These are phyloP conservation scores for Tapirus terrestris DNA, from an alignment of 2,113 vertebrate genomes.

Conservation along the genomic window DNA sequence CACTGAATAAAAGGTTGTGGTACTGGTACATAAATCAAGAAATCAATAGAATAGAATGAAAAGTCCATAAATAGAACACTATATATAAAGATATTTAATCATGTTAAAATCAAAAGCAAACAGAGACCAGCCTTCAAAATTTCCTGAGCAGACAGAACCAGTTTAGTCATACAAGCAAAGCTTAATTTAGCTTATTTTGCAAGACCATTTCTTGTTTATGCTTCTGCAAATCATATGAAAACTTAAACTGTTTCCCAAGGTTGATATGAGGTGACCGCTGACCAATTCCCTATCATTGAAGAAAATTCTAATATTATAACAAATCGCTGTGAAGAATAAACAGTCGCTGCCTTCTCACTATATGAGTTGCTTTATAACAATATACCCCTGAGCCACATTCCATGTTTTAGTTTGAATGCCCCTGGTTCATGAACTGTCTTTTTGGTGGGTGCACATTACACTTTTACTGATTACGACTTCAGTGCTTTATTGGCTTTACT, in stretches of 20 bases:
- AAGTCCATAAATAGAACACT: neutral
- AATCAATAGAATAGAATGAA: neutral
- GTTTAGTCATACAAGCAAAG: neutral
- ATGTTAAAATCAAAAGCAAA: too few species aligned
- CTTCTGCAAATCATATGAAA: neutral
- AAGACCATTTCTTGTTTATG: neutral
- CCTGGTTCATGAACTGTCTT: too few species aligned
- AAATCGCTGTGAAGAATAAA: neutral
- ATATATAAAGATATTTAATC: neutral
- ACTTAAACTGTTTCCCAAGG: neutral
- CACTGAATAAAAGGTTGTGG: neutral
- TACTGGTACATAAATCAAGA: neutral
- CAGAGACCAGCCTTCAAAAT: too few species aligned
- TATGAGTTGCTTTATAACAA: too few species aligned
- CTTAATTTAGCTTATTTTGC: neutral
- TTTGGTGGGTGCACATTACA: too few species aligned
- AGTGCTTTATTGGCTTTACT: too few species aligned
- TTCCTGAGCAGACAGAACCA: too few species aligned
- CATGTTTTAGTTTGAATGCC: too few species aligned
- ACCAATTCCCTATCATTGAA: neutral
- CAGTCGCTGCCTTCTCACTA: too few species aligned
- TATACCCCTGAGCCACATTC: too few species aligned
- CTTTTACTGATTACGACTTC: too few species aligned
- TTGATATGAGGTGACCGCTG: neutral
- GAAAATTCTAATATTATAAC: neutral